phyloP scores from a whole-genome alignment of 2,888 invertebrate species.

The Osmoderma eremita region DNA sequence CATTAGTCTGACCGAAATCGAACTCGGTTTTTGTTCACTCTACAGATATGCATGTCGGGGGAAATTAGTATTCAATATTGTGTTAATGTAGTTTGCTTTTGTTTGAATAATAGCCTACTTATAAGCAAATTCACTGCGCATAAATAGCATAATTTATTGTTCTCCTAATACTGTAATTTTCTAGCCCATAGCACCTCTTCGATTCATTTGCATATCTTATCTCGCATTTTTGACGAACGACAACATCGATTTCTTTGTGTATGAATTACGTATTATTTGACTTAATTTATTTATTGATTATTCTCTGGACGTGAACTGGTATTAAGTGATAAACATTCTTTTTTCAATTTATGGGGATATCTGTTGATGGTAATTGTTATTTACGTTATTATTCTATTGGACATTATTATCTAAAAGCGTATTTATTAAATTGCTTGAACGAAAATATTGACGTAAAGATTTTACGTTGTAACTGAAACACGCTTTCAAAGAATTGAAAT shows the following conservation, averaged over 20 bases:
- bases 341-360: not conserved
- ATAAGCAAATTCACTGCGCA: not conserved
- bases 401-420: too few species aligned
- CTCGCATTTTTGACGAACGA: not conserved
- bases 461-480: too few species aligned
- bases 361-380: not conserved
- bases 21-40: too few species aligned
- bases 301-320: not conserved
- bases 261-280: conserved; percentile 14
- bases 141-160: not conserved
- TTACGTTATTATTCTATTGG: not conserved
- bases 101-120: not conserved
- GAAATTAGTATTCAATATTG: too few species aligned
- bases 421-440: not conserved
- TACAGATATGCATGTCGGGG: too few species aligned
- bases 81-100: too few species aligned
- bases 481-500: too few species aligned
- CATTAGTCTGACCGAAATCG: too few species aligned
- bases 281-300: conserved; percentile 10
- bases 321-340: conserved; percentile 12
- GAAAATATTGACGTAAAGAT: too few species aligned
- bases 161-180: not conserved
- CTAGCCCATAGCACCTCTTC: conserved; percentile 16
- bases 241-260: conserved; percentile 2
- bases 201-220: conserved; percentile 12